phyloP scores from a whole-genome alignment of 2,888 invertebrate species.

The Rhyacophila evoluta region DNA sequence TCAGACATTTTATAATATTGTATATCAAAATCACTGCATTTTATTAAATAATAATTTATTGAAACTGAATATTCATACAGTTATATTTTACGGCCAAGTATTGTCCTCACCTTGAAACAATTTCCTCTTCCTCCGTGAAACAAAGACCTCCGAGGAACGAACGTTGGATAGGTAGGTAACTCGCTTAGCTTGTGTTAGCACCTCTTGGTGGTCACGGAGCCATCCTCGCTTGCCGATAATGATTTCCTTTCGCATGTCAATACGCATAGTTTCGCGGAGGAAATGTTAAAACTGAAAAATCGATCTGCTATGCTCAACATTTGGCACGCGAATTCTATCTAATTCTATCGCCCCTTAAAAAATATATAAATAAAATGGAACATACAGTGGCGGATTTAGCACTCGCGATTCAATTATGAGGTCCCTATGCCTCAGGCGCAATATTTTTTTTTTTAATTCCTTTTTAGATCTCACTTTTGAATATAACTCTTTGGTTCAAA shows the following conservation, averaged over 20 bases:
- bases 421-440: too few relatives aligned
- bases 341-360: too few relatives aligned
- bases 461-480: too few relatives aligned
- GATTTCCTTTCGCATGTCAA: conserved; percentile 29
- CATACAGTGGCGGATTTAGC: too few relatives aligned
- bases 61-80: background rate
- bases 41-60: background rate
- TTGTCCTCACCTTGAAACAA: conserved; percentile 34
- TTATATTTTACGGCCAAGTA: conserved; percentile 16
- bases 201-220: background rate
- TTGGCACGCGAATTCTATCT: background rate
- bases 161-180: background rate
- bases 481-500: too few relatives aligned
- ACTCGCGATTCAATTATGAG: too few relatives aligned
- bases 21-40: conserved; percentile 1
- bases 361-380: too few relatives aligned
- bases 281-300: background rate
- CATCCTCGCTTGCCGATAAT: background rate
- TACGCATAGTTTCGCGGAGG: background rate
- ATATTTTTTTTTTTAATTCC: too few relatives aligned
- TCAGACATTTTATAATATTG: background rate
- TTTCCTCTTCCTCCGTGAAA: conserved; percentile 32
- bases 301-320: background rate
- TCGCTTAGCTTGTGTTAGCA: background rate
- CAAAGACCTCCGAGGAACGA: conserved; percentile 23